Evolutionary conservation across 2,797 vertebrate species (phyloP), one percentile per base, ranked within the genome.

Genomic region (Esox lucius): DNA sequence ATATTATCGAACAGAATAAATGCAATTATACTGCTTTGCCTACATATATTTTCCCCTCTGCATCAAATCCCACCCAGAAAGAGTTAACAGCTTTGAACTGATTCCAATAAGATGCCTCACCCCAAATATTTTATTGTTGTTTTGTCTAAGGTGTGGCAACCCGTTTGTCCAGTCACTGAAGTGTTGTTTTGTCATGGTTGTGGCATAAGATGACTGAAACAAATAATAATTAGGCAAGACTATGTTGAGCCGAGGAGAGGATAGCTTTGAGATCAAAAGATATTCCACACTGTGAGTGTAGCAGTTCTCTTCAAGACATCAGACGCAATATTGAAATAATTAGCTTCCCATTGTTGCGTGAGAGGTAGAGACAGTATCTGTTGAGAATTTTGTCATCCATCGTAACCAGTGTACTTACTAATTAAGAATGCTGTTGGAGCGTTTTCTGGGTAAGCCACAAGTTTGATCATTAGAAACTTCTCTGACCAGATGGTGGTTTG

Each of bases 311-410:
- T 86, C 84, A 35, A 76, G 78, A 49, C 72, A n/a, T 7, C 46
- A 74, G 71, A 78, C 83, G 88, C 84, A 90, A 90, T 86, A 83
- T 80, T 84, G 90, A 87, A 89, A 91, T 91, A 91, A 94, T 93
- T 90, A 93, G 83, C 85, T 80, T 86, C 75, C 77, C 12, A 69
- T 84, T 83, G 87, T 91, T 88, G 86, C 83, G 83, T 91, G 88
- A 90, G 89, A 91, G 90, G 86, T 49, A 68, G 75, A 91, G 85
- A 90, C 85, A 53, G 87, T 86, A 68, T 87, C 80, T 86, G 84
- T 89, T 83, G 74, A 85, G 75, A 68, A 11, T 13, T 68, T 80
- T 85, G 66, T 81, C 72, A 81, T 90, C 78, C 64, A 79, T 84
- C 87, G 83, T 75, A 81, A 73, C 83, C 62, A 51, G 73, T 79